phyloP scores from a whole-genome alignment of 2,113 vertebrate species.

The Chionomys nivalis region DNA sequence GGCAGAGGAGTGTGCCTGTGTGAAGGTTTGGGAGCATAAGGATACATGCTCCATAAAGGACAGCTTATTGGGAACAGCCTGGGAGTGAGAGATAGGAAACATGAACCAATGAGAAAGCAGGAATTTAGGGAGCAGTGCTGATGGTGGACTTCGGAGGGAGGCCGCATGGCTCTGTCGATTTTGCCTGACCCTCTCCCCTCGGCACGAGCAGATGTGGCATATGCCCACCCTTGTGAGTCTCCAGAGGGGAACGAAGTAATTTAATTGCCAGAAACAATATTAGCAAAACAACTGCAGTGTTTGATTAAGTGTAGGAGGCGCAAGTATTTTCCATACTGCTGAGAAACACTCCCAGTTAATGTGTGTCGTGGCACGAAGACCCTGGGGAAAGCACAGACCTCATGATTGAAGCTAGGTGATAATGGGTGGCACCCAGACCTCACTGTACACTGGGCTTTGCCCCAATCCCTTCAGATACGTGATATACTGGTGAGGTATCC shows the following conservation, averaged over 20 bases:
- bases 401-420: background rate
- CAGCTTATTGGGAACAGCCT: background rate
- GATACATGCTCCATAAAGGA: background rate
- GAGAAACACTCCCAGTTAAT: background rate
- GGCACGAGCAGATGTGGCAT: background rate
- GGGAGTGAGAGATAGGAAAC: background rate
- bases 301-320: background rate
- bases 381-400: background rate
- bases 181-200: background rate
- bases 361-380: background rate
- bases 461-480: background rate
- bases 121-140: background rate
- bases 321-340: background rate
- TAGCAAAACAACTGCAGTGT: background rate
- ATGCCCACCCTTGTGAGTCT: background rate
- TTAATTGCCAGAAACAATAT: constrained; percentile 41
- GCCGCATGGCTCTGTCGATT: background rate
- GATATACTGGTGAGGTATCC: background rate
- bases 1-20: background rate
- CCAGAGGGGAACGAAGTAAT: background rate
- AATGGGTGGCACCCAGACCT: background rate
- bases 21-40: background rate
- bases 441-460: background rate
- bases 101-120: background rate
- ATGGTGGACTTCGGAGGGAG: background rate